A percentile compares a stretch with the other conserved stretches of the same genome.
Conservation (phyloP, 2,113 vertebrate species). For the Hippocampus guttulatus region DNA sequence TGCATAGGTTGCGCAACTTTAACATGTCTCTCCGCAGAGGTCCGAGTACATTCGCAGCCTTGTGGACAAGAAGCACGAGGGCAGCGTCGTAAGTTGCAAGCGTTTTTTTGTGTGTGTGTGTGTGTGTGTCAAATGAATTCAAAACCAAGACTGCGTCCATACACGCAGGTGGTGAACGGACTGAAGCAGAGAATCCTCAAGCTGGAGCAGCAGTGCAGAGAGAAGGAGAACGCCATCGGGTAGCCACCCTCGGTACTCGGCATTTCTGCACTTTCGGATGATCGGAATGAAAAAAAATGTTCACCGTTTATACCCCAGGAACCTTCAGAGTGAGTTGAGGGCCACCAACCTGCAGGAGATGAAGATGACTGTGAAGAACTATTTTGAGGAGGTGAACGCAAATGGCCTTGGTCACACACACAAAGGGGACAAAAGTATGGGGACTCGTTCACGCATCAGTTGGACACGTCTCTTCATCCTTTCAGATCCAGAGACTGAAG, state of each 20-base stretch:
- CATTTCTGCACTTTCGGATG: fast-evolving
- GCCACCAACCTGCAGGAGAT: slow-evolving; percentile 83
- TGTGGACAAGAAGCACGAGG: slow-evolving; percentile 77
- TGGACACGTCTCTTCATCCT: slow-evolving; percentile 1
- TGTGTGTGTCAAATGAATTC: neutral
- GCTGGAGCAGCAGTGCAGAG: slow-evolving; percentile 87
- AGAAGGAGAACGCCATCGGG: slow-evolving; percentile 82
- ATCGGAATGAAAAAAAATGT: neutral
- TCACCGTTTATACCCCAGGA: slow-evolving; percentile 60
- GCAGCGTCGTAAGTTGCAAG: slow-evolving; percentile 76
- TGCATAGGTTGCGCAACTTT: neutral
- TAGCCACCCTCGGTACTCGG: slow-evolving; percentile 32
- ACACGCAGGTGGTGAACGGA: slow-evolving; percentile 76
- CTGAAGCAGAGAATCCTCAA: slow-evolving; percentile 86
- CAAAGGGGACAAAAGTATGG: neutral
- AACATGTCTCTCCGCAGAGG: slow-evolving; percentile 62
- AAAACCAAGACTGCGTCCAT: neutral
- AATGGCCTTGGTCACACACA: neutral
- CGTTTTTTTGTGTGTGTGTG: neutral
- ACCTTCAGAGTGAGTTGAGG: slow-evolving; percentile 83
- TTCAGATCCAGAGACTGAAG: slow-evolving; percentile 84
- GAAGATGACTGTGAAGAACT: slow-evolving; percentile 81
- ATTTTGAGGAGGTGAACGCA: slow-evolving; percentile 81
- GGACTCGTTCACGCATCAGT: neutral
- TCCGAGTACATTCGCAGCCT: slow-evolving; percentile 77